Percentiles rank a stretch among this genome's conserved stretches.
These are phyloP conservation scores for Notarius lentiginosus DNA, from an alignment of 2,113 vertebrate genomes.

Conservation along the genomic window DNA sequence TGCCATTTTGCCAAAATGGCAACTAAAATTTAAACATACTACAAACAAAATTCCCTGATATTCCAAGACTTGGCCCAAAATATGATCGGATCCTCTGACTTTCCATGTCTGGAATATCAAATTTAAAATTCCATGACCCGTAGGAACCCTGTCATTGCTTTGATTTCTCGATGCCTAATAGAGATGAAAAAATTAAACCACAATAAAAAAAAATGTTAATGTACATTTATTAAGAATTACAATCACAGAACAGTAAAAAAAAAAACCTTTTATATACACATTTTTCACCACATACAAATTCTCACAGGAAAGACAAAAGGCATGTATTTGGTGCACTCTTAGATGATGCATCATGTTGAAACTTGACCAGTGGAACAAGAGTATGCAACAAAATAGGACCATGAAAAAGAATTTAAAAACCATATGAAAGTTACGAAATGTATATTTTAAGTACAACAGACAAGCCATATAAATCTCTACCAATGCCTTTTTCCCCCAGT, in stretches of 20 bases:
- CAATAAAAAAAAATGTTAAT: not conserved
- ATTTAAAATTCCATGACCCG: too few relatives aligned
- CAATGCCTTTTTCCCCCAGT: not conserved
- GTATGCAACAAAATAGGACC: not conserved
- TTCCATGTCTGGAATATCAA: too few relatives aligned
- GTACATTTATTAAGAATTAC: conserved; percentile 35
- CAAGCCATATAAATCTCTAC: not conserved
- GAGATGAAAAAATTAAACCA: too few relatives aligned
- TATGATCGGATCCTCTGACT: too few relatives aligned
- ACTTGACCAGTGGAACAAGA: not conserved
- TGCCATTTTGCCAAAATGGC: too few relatives aligned
- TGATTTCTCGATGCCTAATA: too few relatives aligned
- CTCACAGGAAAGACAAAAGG: not conserved
- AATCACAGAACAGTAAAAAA: conserved; percentile 3
- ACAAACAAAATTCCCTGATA: too few relatives aligned
- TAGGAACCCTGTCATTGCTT: too few relatives aligned
- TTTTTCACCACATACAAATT: conserved; percentile 12
- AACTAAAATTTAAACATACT: too few relatives aligned
- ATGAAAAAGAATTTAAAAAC: not conserved
- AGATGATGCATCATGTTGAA: not conserved
- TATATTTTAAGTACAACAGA: not conserved
- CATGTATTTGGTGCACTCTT: not conserved
- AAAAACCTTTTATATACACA: not conserved
- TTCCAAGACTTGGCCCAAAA: too few relatives aligned
- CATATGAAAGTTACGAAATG: not conserved